A percentile compares a stretch with the other conserved stretches of the same genome.
Conservation (phyloP, 1,140 invertebrate genomes). For the Ceratina calcarata region DNA sequence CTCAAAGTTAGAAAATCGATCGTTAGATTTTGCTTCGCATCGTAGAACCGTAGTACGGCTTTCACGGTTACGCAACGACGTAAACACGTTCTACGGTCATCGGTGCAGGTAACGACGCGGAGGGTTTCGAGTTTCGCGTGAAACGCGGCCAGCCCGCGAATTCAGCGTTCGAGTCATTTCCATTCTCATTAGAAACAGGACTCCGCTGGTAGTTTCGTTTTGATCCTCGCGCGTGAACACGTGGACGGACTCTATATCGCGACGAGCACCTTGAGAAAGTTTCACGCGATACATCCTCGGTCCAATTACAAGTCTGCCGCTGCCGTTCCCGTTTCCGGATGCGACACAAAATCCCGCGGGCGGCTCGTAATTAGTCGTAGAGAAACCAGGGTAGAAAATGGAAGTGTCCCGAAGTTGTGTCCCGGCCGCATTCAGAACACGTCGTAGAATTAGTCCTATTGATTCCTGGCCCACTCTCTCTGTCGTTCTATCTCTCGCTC, state of each 20-base stretch:
- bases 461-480: slow-evolving; percentile 28
- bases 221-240: slow-evolving; percentile 6
- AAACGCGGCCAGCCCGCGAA: not conserved
- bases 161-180: not conserved
- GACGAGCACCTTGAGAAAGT: not conserved
- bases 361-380: slow-evolving; percentile 29
- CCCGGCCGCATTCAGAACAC: slow-evolving; percentile 29
- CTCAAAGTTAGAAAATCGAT: too few species aligned
- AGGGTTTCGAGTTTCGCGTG: not conserved
- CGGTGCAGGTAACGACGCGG: not conserved
- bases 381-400: slow-evolving; percentile 26
- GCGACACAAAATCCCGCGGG: slow-evolving; percentile 1
- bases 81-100: not conserved
- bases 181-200: slow-evolving; percentile 11
- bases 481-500: not conserved
- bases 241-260: not conserved
- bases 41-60: not conserved
- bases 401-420: slow-evolving; percentile 17
- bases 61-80: not conserved
- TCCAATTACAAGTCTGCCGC: slow-evolving; percentile 19
- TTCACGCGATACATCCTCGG: slow-evolving; percentile 4
- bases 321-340: not conserved
- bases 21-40: not conserved
- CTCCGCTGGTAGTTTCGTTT: not conserved
- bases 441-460: slow-evolving; percentile 57